Conservation (phyloP, 2,113 vertebrate genomes). For the Arothron firmamentum region DNA sequence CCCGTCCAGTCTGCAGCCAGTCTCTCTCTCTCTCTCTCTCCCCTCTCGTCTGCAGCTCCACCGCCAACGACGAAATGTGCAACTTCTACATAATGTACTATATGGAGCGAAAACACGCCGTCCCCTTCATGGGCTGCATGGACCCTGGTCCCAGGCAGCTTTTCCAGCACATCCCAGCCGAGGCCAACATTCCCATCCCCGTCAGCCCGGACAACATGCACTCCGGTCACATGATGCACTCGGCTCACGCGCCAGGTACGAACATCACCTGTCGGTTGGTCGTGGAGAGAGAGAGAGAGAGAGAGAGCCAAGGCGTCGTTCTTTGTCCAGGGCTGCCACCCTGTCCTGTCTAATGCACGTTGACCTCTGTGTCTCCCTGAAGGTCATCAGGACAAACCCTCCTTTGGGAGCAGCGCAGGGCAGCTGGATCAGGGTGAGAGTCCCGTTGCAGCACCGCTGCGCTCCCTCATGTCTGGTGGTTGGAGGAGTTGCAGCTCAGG, state of each 20-base stretch:
- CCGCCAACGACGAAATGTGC: constrained; percentile 95
- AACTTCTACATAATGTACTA: constrained; percentile 99
- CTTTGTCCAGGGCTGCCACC: neutral
- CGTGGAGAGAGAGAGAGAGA: neutral
- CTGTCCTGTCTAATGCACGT: neutral
- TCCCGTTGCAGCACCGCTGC: too few relatives aligned
- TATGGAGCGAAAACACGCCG: constrained; percentile 87
- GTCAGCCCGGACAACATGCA: constrained; percentile 78
- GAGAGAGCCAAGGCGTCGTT: neutral
- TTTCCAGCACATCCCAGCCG: constrained; percentile 84
- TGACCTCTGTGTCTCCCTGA: neutral
- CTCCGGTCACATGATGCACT: constrained; percentile 76
- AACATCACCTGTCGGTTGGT: too few relatives aligned
- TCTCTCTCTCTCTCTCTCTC: too few relatives aligned
- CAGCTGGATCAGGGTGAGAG: too few relatives aligned
- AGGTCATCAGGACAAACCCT: neutral
- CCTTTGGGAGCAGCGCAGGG: neutral
- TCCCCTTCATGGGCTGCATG: constrained; percentile 89
- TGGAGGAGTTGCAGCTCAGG: too few relatives aligned
- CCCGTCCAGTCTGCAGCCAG: neutral
- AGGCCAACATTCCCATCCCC: constrained; percentile 84
- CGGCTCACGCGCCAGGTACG: constrained; percentile 72
- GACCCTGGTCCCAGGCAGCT: constrained; percentile 77
- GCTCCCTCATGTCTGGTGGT: too few relatives aligned
- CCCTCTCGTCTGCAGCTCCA: constrained; percentile 75